phyloP scores from a whole-genome alignment of 1,140 invertebrate genomes.

The Zaprionus nigranus region DNA sequence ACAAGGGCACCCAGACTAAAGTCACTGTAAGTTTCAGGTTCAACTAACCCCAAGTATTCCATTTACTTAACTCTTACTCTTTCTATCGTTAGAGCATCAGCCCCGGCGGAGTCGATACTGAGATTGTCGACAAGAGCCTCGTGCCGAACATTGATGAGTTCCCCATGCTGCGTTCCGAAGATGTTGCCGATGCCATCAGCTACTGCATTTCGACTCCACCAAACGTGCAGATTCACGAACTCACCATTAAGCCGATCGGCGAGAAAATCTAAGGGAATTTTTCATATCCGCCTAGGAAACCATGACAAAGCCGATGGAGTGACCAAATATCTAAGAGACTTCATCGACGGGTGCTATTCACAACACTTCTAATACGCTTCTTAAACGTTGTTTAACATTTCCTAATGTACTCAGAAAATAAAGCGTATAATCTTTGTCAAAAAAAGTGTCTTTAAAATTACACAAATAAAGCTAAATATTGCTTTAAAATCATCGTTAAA shows the following conservation, averaged over 20 bases:
- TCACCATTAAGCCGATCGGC: constrained; percentile 52
- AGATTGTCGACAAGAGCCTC: not conserved
- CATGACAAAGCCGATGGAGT: too few relatives aligned
- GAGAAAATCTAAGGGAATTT: constrained; percentile 34
- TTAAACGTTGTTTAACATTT: not conserved
- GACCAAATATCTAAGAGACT: not conserved
- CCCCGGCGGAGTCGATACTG: constrained; percentile 10
- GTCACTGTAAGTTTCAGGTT: constrained; percentile 84
- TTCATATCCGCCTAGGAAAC: not conserved
- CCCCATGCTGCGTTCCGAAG: constrained; percentile 73
- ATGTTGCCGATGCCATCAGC: constrained; percentile 86
- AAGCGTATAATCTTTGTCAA: too few relatives aligned
- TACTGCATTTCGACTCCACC: constrained; percentile 85
- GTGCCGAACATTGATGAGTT: not conserved
- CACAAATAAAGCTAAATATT: too few relatives aligned
- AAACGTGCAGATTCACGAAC: constrained; percentile 51
- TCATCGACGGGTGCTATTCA: not conserved
- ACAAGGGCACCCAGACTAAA: constrained; percentile 86
- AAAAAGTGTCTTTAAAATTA: too few relatives aligned
- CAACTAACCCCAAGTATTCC: not conserved
- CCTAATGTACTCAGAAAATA: not conserved
- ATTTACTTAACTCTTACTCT: not conserved
- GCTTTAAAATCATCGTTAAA: too few relatives aligned
- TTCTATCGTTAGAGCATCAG: not conserved
- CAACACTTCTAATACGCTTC: not conserved